Percentiles rank a stretch among this genome's conserved stretches.
Evolutionary conservation across 2,113 vertebrate species (phyloP).

Genomic region (Pituophis catenifer): DNA sequence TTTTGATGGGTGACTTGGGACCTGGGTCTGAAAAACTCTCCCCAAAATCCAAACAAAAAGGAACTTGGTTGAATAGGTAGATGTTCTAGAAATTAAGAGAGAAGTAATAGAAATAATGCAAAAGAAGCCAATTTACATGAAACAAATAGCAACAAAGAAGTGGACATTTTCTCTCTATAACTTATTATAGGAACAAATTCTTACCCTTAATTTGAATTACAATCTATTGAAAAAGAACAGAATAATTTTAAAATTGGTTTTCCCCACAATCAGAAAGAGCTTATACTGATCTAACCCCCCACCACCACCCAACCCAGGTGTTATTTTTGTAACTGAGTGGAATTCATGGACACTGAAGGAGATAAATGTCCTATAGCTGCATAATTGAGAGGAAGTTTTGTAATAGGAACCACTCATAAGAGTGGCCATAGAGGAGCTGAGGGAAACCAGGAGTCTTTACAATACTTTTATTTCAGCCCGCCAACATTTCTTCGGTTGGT

Average conservation of each 20-base stretch:
- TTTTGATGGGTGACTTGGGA: background rate
- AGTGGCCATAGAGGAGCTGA: background rate
- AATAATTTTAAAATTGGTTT: background rate
- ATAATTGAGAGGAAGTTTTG: slow-evolving; percentile 33
- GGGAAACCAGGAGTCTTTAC: slow-evolving; percentile 16
- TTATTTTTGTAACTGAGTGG: background rate
- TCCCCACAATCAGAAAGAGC: background rate
- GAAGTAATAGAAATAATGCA: slow-evolving; percentile 12
- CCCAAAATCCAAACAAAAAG: background rate
- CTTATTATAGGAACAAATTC: slow-evolving; percentile 27
- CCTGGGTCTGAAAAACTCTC: background rate
- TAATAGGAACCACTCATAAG: slow-evolving; percentile 35
- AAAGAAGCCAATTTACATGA: background rate
- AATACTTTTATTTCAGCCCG: slow-evolving; percentile 23
- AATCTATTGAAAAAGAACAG: background rate
- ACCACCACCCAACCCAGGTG: background rate
- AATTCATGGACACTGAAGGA: slow-evolving; percentile 35
- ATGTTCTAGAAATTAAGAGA: background rate
- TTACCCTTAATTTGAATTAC: background rate
- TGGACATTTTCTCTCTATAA: slow-evolving; percentile 10
- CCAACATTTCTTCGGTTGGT: background rate
- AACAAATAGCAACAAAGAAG: background rate
- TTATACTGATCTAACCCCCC: background rate
- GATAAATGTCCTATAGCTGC: slow-evolving; percentile 24
- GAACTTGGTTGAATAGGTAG: background rate